A percentile compares a stretch with the other conserved stretches of the same genome.
Evolutionary conservation across 1,140 invertebrate species (phyloP).

Genomic region (Sarcophaga peregrina): DNA sequence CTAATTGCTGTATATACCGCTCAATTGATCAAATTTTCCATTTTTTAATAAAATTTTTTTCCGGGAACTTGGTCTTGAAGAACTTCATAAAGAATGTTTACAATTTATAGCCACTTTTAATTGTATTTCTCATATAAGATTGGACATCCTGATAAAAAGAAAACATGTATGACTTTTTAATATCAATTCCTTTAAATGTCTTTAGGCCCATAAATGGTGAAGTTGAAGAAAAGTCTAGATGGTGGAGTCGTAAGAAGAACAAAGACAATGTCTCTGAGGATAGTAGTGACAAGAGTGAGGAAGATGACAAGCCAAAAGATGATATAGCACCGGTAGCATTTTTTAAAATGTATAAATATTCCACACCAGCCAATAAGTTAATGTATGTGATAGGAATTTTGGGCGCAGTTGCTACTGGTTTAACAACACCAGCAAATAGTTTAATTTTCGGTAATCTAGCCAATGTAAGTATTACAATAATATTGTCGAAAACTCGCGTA

Average conservation of each 20-base stretch:
- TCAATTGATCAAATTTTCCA: no score
- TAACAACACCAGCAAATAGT: slow-evolving; percentile 75
- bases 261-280: not conserved
- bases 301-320: slow-evolving; percentile 50
- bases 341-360: slow-evolving; percentile 58
- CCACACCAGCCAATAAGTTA: slow-evolving; percentile 68
- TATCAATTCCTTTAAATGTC: not conserved
- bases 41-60: no score
- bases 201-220: slow-evolving; percentile 38
- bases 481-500: not conserved
- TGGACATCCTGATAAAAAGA: no score
- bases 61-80: no score
- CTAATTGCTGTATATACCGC: no score
- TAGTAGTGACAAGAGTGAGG: slow-evolving; percentile 17
- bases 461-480: slow-evolving; percentile 61
- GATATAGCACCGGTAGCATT: slow-evolving; percentile 54
- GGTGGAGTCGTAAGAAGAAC: slow-evolving; percentile 12
- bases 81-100: no score
- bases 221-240: slow-evolving; percentile 3
- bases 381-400: slow-evolving; percentile 72
- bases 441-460: slow-evolving; percentile 77
- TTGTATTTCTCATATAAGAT: no score
- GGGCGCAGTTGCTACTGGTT: slow-evolving; percentile 71
- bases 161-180: no score
- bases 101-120: no score